phyloP scores from a whole-genome alignment of 2,113 vertebrate genomes.

The Progne subis region DNA sequence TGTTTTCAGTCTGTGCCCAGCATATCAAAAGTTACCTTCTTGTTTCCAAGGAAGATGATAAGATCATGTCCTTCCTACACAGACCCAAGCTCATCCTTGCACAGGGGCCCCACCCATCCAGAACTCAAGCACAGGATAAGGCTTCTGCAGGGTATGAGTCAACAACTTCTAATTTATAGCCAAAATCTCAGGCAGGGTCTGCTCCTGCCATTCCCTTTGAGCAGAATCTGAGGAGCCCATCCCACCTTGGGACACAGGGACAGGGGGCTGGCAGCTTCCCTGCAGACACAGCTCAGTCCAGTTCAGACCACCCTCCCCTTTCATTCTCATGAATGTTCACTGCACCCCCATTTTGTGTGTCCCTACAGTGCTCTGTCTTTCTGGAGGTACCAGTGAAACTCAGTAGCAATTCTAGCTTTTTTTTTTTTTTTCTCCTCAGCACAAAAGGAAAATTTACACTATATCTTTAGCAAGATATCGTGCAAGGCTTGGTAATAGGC shows the following conservation, averaged over 20 bases:
- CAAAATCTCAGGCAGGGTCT: background rate
- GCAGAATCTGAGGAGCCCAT: background rate
- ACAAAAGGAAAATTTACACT: background rate
- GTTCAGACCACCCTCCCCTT: background rate
- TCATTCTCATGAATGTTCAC: fast-evolving
- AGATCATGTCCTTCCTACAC: background rate
- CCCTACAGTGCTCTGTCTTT: background rate
- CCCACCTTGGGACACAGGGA: background rate
- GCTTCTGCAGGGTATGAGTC: background rate
- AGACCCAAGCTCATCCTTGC: background rate
- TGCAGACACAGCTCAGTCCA: background rate
- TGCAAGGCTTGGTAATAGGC: background rate
- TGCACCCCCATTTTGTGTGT: background rate
- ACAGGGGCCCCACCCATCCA: background rate
- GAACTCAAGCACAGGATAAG: background rate
- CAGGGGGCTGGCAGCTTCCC: background rate
- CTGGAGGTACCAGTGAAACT: background rate
- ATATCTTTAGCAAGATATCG: background rate
- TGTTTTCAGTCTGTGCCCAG: background rate
- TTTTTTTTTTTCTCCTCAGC: background rate
- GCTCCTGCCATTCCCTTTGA: background rate
- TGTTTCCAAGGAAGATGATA: background rate
- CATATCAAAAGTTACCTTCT: background rate
- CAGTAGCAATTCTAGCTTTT: background rate
- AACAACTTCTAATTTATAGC: background rate